A percentile compares a stretch with the other conserved stretches of the same genome.
Conservation (phyloP, 2,797 vertebrate genomes). For the Miopithecus talapoin region DNA sequence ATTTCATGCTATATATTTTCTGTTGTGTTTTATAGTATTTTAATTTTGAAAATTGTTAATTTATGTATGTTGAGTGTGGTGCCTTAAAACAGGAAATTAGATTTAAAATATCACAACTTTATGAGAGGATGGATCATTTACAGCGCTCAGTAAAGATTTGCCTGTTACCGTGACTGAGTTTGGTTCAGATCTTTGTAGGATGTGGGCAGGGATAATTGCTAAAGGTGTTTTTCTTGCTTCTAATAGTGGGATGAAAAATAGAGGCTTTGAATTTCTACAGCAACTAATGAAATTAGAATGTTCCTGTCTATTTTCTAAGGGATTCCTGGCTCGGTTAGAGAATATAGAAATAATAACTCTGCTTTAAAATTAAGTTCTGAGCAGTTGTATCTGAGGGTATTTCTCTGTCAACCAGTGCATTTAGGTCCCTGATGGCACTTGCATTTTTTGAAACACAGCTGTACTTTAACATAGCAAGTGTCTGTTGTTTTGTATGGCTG, state of each 20-base stretch:
- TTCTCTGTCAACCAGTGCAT: background rate
- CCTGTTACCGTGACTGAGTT: background rate
- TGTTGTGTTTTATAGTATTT: conserved; percentile 9
- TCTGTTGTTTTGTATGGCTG: conserved; percentile 71
- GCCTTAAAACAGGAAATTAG: background rate
- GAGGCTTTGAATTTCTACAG: background rate
- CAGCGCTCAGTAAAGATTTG: background rate
- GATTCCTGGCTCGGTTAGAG: background rate
- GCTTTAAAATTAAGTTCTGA: background rate
- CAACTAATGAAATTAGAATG: background rate
- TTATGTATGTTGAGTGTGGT: background rate
- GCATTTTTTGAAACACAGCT: conserved; percentile 34
- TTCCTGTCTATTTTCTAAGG: background rate
- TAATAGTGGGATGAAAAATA: background rate
- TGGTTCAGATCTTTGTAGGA: background rate
- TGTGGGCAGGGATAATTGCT: background rate
- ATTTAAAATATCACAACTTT: background rate
- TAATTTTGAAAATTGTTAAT: conserved; percentile 30
- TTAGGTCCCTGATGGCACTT: conserved; percentile 3
- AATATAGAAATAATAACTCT: background rate
- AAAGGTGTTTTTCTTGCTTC: background rate
- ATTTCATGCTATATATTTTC: conserved; percentile 12
- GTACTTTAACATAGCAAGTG: conserved; percentile 33
- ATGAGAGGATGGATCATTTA: background rate
- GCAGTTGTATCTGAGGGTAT: background rate